These are phyloP conservation scores for Loriculus beryllinus DNA, from an alignment of 2,797 vertebrate species.

Conservation along the genomic window DNA sequence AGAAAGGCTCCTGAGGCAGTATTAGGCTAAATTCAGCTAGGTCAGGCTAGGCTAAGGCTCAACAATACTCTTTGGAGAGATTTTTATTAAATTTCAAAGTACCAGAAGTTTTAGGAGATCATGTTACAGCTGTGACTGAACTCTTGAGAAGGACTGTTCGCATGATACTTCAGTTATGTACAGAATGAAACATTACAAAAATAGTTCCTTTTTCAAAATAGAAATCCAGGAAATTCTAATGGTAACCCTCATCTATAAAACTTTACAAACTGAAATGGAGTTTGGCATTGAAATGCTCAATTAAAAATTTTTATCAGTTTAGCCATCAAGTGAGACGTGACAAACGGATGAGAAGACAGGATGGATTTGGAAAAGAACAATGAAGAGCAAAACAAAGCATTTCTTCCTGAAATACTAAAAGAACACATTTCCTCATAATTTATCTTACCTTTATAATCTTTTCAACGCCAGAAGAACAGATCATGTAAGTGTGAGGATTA, in stretches of 20 bases:
- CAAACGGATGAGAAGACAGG: not conserved
- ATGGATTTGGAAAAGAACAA: not conserved
- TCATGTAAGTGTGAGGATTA: constrained; percentile 98
- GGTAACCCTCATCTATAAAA: not conserved
- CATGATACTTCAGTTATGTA: not conserved
- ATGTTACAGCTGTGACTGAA: not conserved
- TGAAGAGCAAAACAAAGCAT: not conserved
- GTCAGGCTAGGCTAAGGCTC: not conserved
- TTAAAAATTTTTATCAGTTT: not conserved
- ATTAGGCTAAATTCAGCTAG: not conserved
- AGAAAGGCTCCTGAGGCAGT: not conserved
- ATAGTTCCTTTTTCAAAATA: not conserved
- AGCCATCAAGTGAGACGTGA: not conserved
- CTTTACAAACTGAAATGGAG: not conserved
- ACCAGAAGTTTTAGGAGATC: not conserved
- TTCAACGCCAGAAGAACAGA: constrained; percentile 98
- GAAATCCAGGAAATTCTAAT: not conserved
- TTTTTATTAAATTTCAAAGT: not conserved
- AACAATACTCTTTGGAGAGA: not conserved
- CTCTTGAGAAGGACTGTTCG: not conserved
- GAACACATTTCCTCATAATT: not conserved
- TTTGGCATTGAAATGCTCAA: not conserved
- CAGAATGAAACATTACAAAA: not conserved
- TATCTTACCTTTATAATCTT: constrained; percentile 98
- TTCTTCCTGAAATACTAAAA: not conserved